These are phyloP conservation scores for Mnemiopsis leidyi DNA, from an alignment of 37 sponge, comb jelly and placozoan species.

Conservation along the genomic window DNA sequence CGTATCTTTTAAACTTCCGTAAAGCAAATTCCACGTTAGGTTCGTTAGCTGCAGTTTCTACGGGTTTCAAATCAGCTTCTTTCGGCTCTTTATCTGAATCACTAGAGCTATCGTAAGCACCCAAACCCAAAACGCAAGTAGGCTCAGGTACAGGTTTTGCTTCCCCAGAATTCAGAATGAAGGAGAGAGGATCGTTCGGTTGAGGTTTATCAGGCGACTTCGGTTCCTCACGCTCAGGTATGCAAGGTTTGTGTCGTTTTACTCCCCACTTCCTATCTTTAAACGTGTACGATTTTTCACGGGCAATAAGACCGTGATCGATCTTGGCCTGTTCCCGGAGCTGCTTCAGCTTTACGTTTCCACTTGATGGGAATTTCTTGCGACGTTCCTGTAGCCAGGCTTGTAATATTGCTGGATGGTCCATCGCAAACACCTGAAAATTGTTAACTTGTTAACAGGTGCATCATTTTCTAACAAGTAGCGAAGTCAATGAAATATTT, in stretches of 20 bases:
- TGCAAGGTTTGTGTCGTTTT: constrained; percentile 35
- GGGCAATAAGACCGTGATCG: neutral
- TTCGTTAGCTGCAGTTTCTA: neutral
- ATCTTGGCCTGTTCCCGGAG: constrained; percentile 9
- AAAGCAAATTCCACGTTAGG: neutral
- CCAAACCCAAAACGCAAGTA: neutral
- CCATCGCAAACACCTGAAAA: constrained; percentile 56
- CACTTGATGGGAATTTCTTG: constrained; percentile 37
- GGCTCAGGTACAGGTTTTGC: neutral
- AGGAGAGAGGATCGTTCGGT: constrained; percentile 19
- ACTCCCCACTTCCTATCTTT: constrained; percentile 43
- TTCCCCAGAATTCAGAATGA: neutral
- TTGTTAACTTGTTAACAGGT: too few relatives aligned
- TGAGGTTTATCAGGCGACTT: too few relatives aligned
- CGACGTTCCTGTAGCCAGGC: constrained; percentile 41
- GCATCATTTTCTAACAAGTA: too few relatives aligned
- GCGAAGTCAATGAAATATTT: too few relatives aligned
- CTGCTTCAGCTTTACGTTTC: constrained; percentile 23
- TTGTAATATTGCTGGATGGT: constrained; percentile 24
- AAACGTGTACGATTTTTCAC: neutral
- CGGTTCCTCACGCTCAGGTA: neutral
- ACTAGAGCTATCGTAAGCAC: neutral
- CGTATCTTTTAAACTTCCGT: constrained; percentile 31
- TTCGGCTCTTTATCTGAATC: neutral
- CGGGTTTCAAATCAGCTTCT: neutral